Base-by-base conservation (phyloP, 2,113 vertebrate genomes). In the Paramisgurnus dabryanus region DNA sequence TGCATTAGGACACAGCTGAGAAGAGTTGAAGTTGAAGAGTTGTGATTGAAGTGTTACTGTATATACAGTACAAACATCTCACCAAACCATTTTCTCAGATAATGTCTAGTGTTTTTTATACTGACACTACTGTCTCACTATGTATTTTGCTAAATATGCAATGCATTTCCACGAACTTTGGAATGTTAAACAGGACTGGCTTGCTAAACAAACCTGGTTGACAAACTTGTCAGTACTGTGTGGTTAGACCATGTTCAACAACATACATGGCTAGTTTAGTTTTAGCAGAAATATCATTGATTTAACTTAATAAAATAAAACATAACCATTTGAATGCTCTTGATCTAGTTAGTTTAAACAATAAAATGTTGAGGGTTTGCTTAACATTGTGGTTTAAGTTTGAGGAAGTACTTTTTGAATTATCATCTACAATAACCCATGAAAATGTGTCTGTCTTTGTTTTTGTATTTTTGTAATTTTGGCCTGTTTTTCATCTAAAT, bases 151-250 rank as follows among this genome's bases (percentile, higher is more conserved):
- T 80, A 78, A 45, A 77, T 17, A 15, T 63, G 71, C 0, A 47
- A 78, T 81, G 41, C 78, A 73, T 85, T 85, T 47, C 53, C 47
- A 68, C 85, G 86, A 88, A 79, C 89, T 90, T 85, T 87, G 89
- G 84, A 89, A 79, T 85, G 82, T 5, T 78, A 49, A 74, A 61
- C 67, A 83, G 49, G 57, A 84, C 39, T 22, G 73, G 79, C 79
- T 69, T 12, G 10, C 78, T 82, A 67, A 86, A 72, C 80, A 89
- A 89, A 89, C 84, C 82, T 45, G 39, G 72, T 74, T 73, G 77
- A 58, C 79, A 69, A 78, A 83, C 81, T 27, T 66, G 65, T 4
- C 64, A 34, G 47, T n/a, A 10, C 13, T 7, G 17, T 13, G 61
- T 41, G 10, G 53, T 78, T 50, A 67, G 83, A 81, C 81, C 87